Conservation (phyloP, 2,113 vertebrate species). For the Hyaena hyaena region DNA sequence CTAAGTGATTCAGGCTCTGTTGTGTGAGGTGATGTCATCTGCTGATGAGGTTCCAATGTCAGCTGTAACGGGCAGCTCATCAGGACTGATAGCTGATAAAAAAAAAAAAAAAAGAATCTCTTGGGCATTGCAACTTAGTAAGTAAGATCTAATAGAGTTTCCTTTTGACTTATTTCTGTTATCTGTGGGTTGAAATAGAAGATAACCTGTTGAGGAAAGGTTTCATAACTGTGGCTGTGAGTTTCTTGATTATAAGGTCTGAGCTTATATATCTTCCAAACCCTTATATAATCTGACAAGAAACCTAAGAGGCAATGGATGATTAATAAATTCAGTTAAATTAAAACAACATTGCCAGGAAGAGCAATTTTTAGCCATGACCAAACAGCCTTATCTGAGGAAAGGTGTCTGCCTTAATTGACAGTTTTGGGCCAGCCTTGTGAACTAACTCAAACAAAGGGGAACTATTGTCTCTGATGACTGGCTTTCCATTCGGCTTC, state of each 20-base stretch:
- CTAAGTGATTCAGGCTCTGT: not conserved
- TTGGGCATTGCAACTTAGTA: not conserved
- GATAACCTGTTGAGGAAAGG: not conserved
- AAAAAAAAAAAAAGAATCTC: not conserved
- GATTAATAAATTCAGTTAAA: slow-evolving; percentile 21
- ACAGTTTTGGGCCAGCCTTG: slow-evolving; percentile 56
- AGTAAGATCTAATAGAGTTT: not conserved
- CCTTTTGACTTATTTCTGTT: not conserved
- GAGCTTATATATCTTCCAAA: not conserved
- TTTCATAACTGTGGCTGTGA: not conserved
- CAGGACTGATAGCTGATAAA: not conserved
- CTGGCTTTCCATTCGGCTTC: slow-evolving; percentile 33
- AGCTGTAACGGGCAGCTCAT: not conserved
- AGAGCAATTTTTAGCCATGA: slow-evolving; percentile 21
- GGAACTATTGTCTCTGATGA: not conserved
- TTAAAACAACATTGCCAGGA: not conserved
- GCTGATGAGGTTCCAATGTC: not conserved
- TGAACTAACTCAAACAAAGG: not conserved
- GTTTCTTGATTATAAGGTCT: not conserved
- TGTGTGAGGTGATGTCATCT: not conserved
- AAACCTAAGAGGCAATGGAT: not conserved
- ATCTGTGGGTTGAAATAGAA: not conserved
- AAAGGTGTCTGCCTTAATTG: not conserved
- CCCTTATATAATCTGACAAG: not conserved
- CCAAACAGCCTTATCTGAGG: slow-evolving; percentile 36